Base-by-base conservation (phyloP, 2,797 vertebrate genomes). In the Sebastes diploproa region DNA sequence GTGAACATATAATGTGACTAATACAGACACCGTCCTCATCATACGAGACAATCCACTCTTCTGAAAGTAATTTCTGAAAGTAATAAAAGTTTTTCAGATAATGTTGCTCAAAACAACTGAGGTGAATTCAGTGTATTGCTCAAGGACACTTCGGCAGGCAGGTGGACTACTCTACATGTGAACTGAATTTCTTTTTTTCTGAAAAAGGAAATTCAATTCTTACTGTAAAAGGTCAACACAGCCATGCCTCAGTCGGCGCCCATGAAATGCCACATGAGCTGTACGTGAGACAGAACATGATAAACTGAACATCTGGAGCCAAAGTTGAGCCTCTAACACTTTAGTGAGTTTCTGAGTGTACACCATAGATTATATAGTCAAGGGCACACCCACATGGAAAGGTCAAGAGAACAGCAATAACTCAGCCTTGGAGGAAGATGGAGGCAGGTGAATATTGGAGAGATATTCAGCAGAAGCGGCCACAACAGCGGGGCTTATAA, bases 341-440 rank as follows among this genome's bases (percentile, higher is more conserved):
- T 32, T 20, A 71, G 55, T 82, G 55, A 38, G 11, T 76, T 71
- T 77, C 59, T 36, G 36, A 38, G 29, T 70, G n/a, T 54, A 18
- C 3, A 42, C 9, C 29, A 32, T 34, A 22, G 60, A 46, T 7
- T 11, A 62, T 34, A n/a, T 20, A 50, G 46, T 8, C 7, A 20
- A 50, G 3, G 46, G 46, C 2, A 50, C 46, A 4, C 34, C 34
- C 12, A 25, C 75, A 82, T 46, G 52, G 64, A 85, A 84, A 91
- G 87, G 81, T 90, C 77, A 86, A 38, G 65, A 64, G 32, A 88
- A 71, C 67, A 66, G 73, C 67, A 81, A 89, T 80, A 80, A 74
- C 61, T 1, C 84, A 70, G 69, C 82, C 86, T 84, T 5, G 23
- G 54, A 78, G 74, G 77, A 58, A 82, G 50, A 76, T 52, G 14